Evolutionary conservation across 2,797 vertebrate genomes (phyloP).

Genomic region (Sebastes trivittatus): DNA sequence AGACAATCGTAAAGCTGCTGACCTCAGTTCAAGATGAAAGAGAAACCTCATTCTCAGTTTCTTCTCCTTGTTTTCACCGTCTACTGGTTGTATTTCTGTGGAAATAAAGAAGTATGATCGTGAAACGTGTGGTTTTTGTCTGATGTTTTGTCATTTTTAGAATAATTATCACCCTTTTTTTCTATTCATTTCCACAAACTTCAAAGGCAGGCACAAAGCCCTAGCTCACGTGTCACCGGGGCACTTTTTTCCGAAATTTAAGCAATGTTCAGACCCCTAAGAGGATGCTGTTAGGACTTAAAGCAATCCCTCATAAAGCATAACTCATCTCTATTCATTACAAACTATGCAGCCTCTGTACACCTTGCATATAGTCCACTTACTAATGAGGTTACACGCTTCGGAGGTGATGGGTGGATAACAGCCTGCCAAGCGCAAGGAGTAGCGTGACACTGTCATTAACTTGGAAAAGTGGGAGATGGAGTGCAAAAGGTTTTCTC

Average conservation of each 20-base stretch:
- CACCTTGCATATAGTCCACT: conserved; percentile 58
- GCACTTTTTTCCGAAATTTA: neutral
- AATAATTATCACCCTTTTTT: neutral
- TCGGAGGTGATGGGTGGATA: conserved; percentile 53
- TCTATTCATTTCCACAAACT: neutral
- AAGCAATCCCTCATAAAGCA: neutral
- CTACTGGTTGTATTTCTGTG: conserved; percentile 39
- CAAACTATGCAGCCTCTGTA: conserved; percentile 33
- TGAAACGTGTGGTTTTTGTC: conserved; percentile 10
- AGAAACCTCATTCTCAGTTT: conserved; percentile 7
- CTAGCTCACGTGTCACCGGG: neutral
- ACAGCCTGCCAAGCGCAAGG: conserved; percentile 45
- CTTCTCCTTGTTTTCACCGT: conserved; percentile 24
- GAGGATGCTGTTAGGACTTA: neutral
- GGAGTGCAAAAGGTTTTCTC: conserved; percentile 39
- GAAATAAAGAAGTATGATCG: conserved; percentile 60
- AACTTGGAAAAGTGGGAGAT: conserved; percentile 50
- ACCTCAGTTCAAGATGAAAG: conserved; percentile 16
- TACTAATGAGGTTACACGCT: conserved; percentile 63
- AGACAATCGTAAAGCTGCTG: conserved; percentile 17
- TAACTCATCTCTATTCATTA: conserved; percentile 52
- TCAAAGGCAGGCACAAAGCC: neutral
- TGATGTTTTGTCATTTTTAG: neutral
- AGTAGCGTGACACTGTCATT: conserved; percentile 56
- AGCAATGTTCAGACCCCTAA: neutral